A percentile compares a stretch with the other conserved stretches of the same genome.
Conservation (phyloP, 2,797 vertebrate species). For the Delichon dasypus region DNA sequence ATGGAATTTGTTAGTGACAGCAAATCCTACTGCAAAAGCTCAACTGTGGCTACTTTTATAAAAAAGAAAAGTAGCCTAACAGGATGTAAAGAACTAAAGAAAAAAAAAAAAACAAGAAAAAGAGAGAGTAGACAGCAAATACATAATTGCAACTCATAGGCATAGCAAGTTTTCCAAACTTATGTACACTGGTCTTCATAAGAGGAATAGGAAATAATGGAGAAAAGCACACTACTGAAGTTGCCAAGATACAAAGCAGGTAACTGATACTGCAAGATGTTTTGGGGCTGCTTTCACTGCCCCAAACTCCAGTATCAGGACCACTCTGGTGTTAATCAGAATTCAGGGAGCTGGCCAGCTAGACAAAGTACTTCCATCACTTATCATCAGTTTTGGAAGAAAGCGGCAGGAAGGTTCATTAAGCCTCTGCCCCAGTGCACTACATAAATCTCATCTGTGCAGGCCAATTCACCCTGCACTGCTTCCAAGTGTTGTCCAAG, state of each 20-base stretch:
- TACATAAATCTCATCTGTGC: neutral
- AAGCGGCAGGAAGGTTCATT: neutral
- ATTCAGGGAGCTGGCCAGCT: neutral
- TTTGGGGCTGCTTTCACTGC: neutral
- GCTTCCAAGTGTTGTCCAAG: neutral
- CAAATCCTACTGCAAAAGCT: neutral
- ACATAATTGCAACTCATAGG: neutral
- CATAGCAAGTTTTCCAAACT: neutral
- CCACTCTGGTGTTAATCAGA: neutral
- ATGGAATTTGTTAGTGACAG: neutral
- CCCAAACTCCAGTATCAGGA: neutral
- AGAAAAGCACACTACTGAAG: neutral
- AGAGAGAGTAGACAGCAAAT: neutral
- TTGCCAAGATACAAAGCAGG: neutral
- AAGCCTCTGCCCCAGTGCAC: neutral
- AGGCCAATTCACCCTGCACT: neutral
- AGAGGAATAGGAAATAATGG: neutral
- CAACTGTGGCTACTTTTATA: neutral
- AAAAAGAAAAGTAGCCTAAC: neutral
- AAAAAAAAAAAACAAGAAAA: neutral
- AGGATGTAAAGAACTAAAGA: neutral
- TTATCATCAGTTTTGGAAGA: neutral
- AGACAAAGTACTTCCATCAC: neutral
- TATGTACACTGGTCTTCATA: neutral
- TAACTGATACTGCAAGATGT: neutral